These are phyloP conservation scores for Eleginops maclovinus DNA, from an alignment of 2,113 vertebrate species.

Conservation along the genomic window DNA sequence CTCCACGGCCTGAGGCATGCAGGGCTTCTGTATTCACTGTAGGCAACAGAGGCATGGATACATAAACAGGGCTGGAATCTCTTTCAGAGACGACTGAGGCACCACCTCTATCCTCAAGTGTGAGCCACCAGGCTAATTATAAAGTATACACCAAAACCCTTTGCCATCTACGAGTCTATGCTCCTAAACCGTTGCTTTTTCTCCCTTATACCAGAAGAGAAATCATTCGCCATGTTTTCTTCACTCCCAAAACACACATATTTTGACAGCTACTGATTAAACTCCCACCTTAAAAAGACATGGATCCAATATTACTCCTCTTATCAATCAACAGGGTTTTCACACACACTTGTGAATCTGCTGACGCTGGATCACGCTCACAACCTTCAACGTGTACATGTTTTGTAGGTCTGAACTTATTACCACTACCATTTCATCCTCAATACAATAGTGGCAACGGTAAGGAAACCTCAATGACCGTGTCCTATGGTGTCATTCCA, in stretches of 20 bases:
- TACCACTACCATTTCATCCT: slow-evolving; percentile 1
- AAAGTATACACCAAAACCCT: slow-evolving; percentile 12
- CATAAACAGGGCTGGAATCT: slow-evolving; percentile 18
- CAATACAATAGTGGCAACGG: slow-evolving; percentile 14
- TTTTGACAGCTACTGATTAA: slow-evolving; percentile 4
- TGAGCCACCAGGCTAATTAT: slow-evolving; percentile 3
- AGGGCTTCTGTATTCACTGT: slow-evolving; percentile 28
- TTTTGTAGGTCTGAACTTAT: slow-evolving; percentile 34
- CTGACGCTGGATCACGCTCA: slow-evolving; percentile 21
- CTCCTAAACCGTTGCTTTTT: neutral
- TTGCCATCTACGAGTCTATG: neutral
- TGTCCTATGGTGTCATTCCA: slow-evolving; percentile 34
- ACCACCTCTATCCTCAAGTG: neutral
- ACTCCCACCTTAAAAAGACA: slow-evolving; percentile 15
- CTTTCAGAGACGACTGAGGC: slow-evolving; percentile 8
- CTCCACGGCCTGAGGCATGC: slow-evolving; percentile 22
- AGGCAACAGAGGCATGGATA: slow-evolving; percentile 1
- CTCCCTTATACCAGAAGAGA: neutral
- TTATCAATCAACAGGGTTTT: slow-evolving; percentile 39
- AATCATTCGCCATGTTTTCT: slow-evolving; percentile 10
- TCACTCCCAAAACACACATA: slow-evolving; percentile 6
- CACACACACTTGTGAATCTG: slow-evolving; percentile 11
- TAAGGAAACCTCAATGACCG: slow-evolving; percentile 50
- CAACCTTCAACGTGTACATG: neutral
- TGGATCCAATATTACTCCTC: slow-evolving; percentile 13